phyloP scores from a whole-genome alignment of 2,888 invertebrate species.

The Drosophila anceps region DNA sequence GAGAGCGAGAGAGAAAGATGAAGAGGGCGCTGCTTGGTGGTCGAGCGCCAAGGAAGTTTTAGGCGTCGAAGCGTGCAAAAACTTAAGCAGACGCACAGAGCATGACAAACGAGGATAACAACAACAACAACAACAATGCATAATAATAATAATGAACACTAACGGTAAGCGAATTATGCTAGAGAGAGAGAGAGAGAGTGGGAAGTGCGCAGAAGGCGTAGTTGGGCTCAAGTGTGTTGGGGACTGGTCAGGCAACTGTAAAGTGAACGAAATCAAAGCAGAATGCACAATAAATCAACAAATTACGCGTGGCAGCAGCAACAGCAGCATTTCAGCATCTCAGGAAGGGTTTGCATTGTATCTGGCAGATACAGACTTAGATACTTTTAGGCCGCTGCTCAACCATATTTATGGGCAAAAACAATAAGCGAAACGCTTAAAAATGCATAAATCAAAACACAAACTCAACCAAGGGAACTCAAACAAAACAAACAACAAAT shows the following conservation, averaged over 20 bases:
- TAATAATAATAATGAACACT: constrained; percentile 70
- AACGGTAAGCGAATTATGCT: constrained; percentile 73
- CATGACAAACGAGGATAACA: constrained; percentile 75
- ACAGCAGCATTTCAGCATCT: not conserved
- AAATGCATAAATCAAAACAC: constrained; percentile 82
- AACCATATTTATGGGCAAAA: constrained; percentile 78
- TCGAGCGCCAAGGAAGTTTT: constrained; percentile 74
- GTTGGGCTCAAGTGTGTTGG: not conserved
- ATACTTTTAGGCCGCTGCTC: constrained; percentile 31
- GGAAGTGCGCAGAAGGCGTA: constrained; percentile 12
- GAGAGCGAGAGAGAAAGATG: not conserved
- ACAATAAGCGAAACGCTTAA: constrained; percentile 84
- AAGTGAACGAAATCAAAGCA: constrained; percentile 47
- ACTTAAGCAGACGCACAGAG: constrained; percentile 80
- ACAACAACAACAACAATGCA: constrained; percentile 38
- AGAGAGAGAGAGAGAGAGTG: constrained; percentile 17
- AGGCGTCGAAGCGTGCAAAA: constrained; percentile 80
- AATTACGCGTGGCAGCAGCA: constrained; percentile 64
- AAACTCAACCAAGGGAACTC: constrained; percentile 65
- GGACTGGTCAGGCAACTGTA: constrained; percentile 16
- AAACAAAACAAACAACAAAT: constrained; percentile 51
- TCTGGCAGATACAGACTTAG: constrained; percentile 64
- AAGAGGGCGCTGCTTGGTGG: constrained; percentile 24
- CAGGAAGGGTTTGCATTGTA: constrained; percentile 57
- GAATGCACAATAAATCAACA: constrained; percentile 74